Percentiles rank a stretch among this genome's conserved stretches.
phyloP scores from a whole-genome alignment of 2,113 vertebrate genomes.

The Buteo buteo region DNA sequence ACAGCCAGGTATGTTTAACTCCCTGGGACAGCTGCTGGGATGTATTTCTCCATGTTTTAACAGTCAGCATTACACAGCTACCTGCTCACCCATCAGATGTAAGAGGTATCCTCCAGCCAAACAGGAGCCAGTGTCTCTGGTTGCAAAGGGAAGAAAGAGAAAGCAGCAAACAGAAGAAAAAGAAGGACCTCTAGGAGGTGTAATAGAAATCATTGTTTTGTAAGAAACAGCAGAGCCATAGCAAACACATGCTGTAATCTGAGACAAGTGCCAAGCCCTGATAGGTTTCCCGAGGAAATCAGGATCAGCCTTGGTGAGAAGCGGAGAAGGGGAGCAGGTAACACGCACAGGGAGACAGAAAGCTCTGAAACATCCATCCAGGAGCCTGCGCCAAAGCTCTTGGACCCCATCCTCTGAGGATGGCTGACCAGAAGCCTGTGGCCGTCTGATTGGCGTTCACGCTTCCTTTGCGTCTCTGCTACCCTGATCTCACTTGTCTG shows the following conservation, averaged over 20 bases:
- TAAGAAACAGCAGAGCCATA: background rate
- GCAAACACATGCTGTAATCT: background rate
- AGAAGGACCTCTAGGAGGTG: background rate
- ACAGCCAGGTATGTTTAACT: background rate
- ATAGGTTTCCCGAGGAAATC: background rate
- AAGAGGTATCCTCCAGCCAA: background rate
- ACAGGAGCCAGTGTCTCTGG: background rate
- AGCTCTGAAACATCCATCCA: background rate
- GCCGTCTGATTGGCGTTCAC: accelerated
- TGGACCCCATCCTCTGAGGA: background rate
- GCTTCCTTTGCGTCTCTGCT: background rate
- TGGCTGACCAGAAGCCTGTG: background rate
- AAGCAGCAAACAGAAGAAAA: background rate
- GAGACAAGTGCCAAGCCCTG: background rate
- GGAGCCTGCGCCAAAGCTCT: background rate
- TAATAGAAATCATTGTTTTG: background rate
- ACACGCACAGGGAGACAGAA: accelerated
- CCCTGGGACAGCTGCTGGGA: background rate
- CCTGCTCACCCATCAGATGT: background rate
- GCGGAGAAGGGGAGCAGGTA: background rate
- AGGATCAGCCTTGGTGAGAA: background rate
- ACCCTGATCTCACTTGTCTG: background rate
- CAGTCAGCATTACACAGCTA: background rate
- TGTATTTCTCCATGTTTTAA: background rate
- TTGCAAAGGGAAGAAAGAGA: background rate